Evolutionary conservation across 2,113 vertebrate species (phyloP).

Genomic region (Azemiops feae): DNA sequence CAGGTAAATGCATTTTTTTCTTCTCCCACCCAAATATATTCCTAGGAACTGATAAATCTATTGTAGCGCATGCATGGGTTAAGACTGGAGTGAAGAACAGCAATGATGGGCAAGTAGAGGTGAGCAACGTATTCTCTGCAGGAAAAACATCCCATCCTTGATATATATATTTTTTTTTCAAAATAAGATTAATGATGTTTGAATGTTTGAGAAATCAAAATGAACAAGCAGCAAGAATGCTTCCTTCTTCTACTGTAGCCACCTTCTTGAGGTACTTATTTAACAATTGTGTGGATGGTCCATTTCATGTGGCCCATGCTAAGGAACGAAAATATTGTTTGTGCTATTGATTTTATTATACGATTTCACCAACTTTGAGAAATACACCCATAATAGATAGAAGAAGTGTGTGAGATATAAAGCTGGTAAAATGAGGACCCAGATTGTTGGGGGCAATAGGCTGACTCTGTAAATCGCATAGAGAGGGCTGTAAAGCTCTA

Average conservation of each 20-base stretch:
- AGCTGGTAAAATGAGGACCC: neutral
- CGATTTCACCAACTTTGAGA: neutral
- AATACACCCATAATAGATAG: neutral
- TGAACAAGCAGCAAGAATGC: neutral
- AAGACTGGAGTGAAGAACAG: neutral
- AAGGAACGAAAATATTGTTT: neutral
- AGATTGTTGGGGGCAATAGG: neutral
- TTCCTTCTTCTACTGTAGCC: neutral
- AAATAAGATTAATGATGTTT: neutral
- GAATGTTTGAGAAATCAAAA: neutral
- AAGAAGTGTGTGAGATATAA: neutral
- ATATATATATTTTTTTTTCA: neutral
- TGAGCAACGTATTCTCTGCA: neutral
- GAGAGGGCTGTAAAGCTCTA: neutral
- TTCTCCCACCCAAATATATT: neutral
- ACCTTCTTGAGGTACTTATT: neutral
- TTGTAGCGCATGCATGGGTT: too few species aligned
- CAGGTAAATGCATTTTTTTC: constrained; percentile 3
- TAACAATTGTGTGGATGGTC: neutral
- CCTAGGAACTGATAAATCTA: neutral
- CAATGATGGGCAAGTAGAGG: neutral
- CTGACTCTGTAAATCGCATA: neutral
- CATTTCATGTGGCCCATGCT: neutral
- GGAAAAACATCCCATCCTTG: neutral
- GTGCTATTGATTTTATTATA: neutral